Evolutionary conservation across 2,113 vertebrate species (phyloP).

Genomic region (Cromileptes altivelis): DNA sequence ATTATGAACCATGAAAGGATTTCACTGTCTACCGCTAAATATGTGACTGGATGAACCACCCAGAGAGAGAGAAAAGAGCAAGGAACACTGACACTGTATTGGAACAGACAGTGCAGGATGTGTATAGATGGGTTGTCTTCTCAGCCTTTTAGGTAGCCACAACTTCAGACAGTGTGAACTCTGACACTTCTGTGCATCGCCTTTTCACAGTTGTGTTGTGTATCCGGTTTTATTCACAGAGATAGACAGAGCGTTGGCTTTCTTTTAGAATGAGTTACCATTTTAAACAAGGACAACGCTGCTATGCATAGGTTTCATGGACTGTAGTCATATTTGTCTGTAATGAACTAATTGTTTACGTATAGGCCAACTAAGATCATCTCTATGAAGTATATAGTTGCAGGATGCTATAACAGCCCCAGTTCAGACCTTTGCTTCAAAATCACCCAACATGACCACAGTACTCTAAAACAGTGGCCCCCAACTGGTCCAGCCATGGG

Average conservation of each 20-base stretch:
- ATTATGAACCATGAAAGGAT: conserved; percentile 83
- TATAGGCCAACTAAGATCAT: not conserved
- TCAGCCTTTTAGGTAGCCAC: conserved; percentile 1
- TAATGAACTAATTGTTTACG: not conserved
- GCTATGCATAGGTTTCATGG: not conserved
- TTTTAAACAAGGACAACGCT: not conserved
- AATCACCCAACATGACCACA: not conserved
- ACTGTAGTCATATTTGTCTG: not conserved
- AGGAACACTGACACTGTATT: conserved; percentile 19
- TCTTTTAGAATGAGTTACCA: not conserved
- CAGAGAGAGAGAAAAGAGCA: conserved; percentile 29
- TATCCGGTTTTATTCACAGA: not conserved
- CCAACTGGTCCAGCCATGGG: too few species aligned
- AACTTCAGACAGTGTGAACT: conserved; percentile 5
- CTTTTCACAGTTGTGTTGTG: conserved; percentile 16
- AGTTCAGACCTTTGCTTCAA: not conserved
- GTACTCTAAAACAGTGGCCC: not conserved
- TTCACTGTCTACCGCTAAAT: conserved; percentile 78
- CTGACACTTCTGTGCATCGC: conserved; percentile 28
- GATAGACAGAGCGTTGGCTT: not conserved
- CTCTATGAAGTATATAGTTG: too few species aligned
- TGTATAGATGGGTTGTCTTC: conserved; percentile 23
- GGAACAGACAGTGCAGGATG: conserved; percentile 28
- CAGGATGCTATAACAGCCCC: not conserved
- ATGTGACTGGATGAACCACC: conserved; percentile 67